Evolutionary conservation across 2,888 invertebrate species (phyloP), one percentile per base, ranked within the genome.

Genomic region (Lissocephala sabroskyi): DNA sequence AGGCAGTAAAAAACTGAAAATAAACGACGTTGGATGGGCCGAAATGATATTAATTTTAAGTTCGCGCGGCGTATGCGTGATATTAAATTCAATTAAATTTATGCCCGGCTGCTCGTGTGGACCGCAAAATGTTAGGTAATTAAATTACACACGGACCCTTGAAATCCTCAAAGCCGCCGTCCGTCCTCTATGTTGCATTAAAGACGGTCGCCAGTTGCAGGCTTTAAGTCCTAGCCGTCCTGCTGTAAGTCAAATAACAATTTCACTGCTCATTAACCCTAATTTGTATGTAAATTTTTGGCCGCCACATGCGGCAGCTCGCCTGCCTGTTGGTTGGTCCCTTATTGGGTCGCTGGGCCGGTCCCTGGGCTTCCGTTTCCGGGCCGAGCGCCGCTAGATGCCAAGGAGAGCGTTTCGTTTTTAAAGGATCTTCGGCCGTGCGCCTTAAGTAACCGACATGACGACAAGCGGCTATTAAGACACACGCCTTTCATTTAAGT

Each of bases 201-300:
- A 56, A 51, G 47, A 42, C 37, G 23, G 23, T 10, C 37, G 37
- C 18, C 11, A 39, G 19, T 42, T 58, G 67, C 61, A 33, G 42
- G 58, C 53, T 76, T 73, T 78, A 79, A 79, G 52, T 56, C 59
- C 65, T 64, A 79, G 76, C 58, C 13, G 68, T 58, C 51, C 61
- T 62, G 76, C 68, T 59, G 56, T 54, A 76, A 68, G 76, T 75
- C 75, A 75, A 79, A 78, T 79, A 75, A 79, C 75, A 75, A 79
- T 75, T 75, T 75, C 75, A 79, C 79, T 79, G 75, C 79, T 79
- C 75, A 79, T 75, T 75, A 79, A 75, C 79, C 79, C 79, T 75
- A 76, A 75, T 75, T 75, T 75, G 73, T 78, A 75, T 75, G 75
- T 67, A 75, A 75, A 75, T 75, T 75, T 29, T 53, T 26, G 19